phyloP scores from a whole-genome alignment of 2,113 vertebrate species.

The Sylvietta virens region DNA sequence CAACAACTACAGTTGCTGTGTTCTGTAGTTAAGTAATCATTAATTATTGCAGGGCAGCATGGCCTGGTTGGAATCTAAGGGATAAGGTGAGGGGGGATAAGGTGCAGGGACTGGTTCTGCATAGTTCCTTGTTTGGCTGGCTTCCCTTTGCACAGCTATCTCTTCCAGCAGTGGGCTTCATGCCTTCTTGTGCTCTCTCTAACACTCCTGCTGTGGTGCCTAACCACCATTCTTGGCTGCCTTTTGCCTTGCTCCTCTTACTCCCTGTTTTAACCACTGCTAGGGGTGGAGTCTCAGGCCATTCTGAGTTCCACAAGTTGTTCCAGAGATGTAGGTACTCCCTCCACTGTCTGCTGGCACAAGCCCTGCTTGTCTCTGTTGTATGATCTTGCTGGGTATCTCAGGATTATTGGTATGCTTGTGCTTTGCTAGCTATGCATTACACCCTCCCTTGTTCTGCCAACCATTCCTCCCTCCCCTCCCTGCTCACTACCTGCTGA shows the following conservation, averaged over 20 bases:
- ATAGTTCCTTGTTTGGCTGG: not conserved
- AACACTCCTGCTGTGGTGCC: not conserved
- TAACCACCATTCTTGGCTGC: not conserved
- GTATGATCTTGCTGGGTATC: not conserved
- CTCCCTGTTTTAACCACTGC: not conserved
- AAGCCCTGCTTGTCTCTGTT: not conserved
- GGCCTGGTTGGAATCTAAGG: not conserved
- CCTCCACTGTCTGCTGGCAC: not conserved
- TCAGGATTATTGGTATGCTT: not conserved
- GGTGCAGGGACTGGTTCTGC: accelerated
- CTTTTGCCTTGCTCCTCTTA: not conserved
- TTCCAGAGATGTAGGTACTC: not conserved
- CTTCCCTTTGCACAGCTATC: not conserved
- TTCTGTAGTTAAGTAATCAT: not conserved
- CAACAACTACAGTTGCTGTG: not conserved
- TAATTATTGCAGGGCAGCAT: not conserved
- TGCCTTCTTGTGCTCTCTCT: not conserved
- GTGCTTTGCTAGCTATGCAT: not conserved
- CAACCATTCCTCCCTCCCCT: not conserved
- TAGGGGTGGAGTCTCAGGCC: not conserved
- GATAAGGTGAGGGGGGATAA: not conserved
- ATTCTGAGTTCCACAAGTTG: not conserved
- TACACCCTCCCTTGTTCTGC: not conserved
- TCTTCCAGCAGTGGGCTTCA: not conserved
- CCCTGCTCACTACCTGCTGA: not conserved